Base-by-base conservation (phyloP, 2,888 invertebrate genomes). In the Dexiosoma caninum region DNA sequence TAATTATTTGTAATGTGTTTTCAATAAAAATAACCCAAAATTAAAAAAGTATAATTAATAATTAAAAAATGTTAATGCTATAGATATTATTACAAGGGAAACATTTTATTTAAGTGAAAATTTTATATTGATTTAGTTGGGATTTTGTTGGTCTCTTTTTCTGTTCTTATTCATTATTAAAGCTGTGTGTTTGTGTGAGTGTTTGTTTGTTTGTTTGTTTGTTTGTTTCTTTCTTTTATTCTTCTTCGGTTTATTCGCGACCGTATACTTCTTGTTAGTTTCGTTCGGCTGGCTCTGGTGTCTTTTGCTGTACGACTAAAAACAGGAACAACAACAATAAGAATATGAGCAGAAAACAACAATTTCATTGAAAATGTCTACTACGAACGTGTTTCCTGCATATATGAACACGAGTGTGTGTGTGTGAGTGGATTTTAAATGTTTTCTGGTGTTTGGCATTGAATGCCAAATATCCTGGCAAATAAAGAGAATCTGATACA, bases 391-490 rank as follows among this genome's bases (percentile, higher is more conserved):
- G 76, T 77, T 69, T 67, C 51, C 7, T 70, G 19, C 19, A 12
- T 27, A 14, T 27, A 4, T 51, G 42, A 30, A 35, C 44, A 19
- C 40, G 44, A 21, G 14, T 49, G 66, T 37, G 1, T 27, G 66
- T 70, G 46, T 35, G 51, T 69, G 64, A 51, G 27, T 66, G 30
- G 27, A 21, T 67, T 55, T 44, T 74, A 35, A 55, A 46, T 60
- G 46, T 62, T 66, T 60, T 14, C 51, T 71, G 27, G 57, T 71
- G 51, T 72, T 76, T 70, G 23, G 40, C 40, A 82, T 75, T 78
- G 71, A 82, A 82, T 78, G 81, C 71, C 81, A 82, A 78, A 82
- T 78, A 82, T 82, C 81, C 78, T 78, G 75, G 78, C 75, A 70
- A 78, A 55, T 70, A 77, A 60, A 74, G 59, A 75, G 75, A 60